Evolutionary conservation across 2,113 vertebrate genomes (phyloP), one percentile per base, ranked within the genome.

Genomic region (Odobenus rosmarus): DNA sequence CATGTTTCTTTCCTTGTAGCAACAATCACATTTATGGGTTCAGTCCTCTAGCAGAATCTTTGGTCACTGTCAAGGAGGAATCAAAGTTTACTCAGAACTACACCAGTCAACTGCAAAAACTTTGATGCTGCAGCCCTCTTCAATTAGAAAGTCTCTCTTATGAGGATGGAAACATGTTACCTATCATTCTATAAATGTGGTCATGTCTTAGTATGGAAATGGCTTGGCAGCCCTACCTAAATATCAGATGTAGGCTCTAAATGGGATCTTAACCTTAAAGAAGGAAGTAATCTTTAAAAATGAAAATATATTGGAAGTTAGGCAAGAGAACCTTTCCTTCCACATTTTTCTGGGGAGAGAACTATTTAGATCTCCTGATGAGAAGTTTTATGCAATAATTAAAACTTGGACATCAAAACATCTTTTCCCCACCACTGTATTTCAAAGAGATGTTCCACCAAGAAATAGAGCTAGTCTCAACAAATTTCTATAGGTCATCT

Each of bases 241-340:
- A 13, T n/a, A 55, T 26, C 53, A 76, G 59, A 55, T 21, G 33
- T 14, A 74, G 36, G 4, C 21, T 71, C 61, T 79, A 72, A 76
- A 46, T 10, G 2, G 26, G 16, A 71, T 67, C 31, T 93, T 67
- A 94, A 42, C 36, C 62, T 53, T 33, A 28, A 71, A 82, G 94
- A 92, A 85, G 31, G 53, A 84, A 74, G 26, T 9, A 36, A 33
- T 14, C 46, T 94, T 93, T 85, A 36, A 77, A 94, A 96, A 81
- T 24, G 71, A 57, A 74, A 89, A 83, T 62, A 36, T 11, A 92
- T 11, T 64, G 12, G 21, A 86, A 87, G 5, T 82, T 64, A 90
- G 26, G 49, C 7, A 42, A 88, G 5, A 90, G 11, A 77, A 82
- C 2, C 14, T 87, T 89, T 84, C 51, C n/a, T 81, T 26, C n/a